A percentile compares a stretch with the other conserved stretches of the same genome.
Evolutionary conservation across 1,140 invertebrate species (phyloP).

Genomic region (Pararge aegeria): DNA sequence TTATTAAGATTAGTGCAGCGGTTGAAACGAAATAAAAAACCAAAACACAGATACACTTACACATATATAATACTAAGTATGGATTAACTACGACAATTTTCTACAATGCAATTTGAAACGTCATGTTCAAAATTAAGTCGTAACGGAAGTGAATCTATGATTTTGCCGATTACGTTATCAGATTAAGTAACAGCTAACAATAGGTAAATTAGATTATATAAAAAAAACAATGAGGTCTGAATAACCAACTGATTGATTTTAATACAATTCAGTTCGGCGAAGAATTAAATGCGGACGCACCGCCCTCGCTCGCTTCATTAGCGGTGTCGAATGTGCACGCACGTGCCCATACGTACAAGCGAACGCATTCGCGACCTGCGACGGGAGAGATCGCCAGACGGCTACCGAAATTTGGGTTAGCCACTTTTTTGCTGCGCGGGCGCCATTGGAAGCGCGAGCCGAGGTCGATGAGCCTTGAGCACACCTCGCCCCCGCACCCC

Average conservation of each 20-base stretch:
- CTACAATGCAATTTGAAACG: too few species aligned
- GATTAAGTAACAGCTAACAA: too few species aligned
- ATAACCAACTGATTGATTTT: neutral
- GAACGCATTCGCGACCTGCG: slow-evolving; percentile 38
- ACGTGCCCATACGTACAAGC: slow-evolving; percentile 47
- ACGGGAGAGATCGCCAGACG: slow-evolving; percentile 59
- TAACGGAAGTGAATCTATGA: too few species aligned
- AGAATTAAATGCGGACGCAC: slow-evolving; percentile 17
- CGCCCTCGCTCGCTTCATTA: slow-evolving; percentile 28
- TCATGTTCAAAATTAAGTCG: too few species aligned
- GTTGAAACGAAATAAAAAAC: too few species aligned
- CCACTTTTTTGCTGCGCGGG: slow-evolving; percentile 63
- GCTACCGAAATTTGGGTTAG: slow-evolving; percentile 74
- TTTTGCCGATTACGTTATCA: too few species aligned
- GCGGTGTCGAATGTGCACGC: slow-evolving; percentile 36
- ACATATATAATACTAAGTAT: too few species aligned
- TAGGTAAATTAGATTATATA: neutral
- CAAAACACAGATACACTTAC: too few species aligned
- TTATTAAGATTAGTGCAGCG: too few species aligned
- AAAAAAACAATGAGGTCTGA: neutral
- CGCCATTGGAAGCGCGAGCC: slow-evolving; percentile 53
- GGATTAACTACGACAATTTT: too few species aligned
- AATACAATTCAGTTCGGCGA: slow-evolving; percentile 1
- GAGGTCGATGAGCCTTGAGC: slow-evolving; percentile 68
- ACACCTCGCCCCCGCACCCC: slow-evolving; percentile 33